phyloP scores from a whole-genome alignment of 2,797 vertebrate genomes.

The Melanotaenia nigrans region DNA sequence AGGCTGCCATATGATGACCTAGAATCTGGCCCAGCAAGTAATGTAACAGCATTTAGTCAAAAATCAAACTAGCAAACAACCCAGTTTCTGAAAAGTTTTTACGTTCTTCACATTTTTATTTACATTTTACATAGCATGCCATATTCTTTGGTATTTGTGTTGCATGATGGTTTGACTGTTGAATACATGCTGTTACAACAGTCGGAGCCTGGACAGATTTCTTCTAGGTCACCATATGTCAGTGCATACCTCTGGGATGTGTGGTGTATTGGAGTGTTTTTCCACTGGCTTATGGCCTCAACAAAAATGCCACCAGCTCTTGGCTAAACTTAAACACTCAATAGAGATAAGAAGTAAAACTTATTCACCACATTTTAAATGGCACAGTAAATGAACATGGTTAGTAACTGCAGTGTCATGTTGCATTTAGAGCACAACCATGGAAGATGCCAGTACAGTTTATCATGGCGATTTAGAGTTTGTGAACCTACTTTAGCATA shows the following conservation, averaged over 20 bases:
- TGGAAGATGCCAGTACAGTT: slow-evolving; percentile 16
- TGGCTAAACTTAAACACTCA: slow-evolving; percentile 27
- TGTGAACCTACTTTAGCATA: not conserved
- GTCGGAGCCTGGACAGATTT: slow-evolving; percentile 14
- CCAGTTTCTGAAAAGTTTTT: not conserved
- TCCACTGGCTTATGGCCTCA: slow-evolving; percentile 23
- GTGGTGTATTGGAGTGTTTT: slow-evolving; percentile 26
- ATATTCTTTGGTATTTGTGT: not conserved
- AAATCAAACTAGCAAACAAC: no score
- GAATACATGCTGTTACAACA: slow-evolving; percentile 17
- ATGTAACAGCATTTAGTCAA: no score
- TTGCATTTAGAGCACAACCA: slow-evolving; percentile 7
- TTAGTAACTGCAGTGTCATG: slow-evolving; percentile 10
- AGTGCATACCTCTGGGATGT: slow-evolving; percentile 33
- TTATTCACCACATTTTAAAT: slow-evolving; percentile 23
- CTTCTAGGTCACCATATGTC: slow-evolving; percentile 59
- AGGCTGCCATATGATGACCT: no score
- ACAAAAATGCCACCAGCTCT: slow-evolving; percentile 30
- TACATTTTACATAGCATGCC: not conserved
- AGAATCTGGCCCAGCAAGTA: no score
- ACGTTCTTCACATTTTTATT: not conserved
- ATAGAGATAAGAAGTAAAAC: slow-evolving; percentile 14
- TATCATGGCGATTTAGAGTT: not conserved
- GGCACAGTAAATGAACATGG: slow-evolving; percentile 28
- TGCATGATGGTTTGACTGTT: slow-evolving; percentile 11